Evolutionary conservation across 2,888 invertebrate species (phyloP).

Genomic region (Helobdella robusta): DNA sequence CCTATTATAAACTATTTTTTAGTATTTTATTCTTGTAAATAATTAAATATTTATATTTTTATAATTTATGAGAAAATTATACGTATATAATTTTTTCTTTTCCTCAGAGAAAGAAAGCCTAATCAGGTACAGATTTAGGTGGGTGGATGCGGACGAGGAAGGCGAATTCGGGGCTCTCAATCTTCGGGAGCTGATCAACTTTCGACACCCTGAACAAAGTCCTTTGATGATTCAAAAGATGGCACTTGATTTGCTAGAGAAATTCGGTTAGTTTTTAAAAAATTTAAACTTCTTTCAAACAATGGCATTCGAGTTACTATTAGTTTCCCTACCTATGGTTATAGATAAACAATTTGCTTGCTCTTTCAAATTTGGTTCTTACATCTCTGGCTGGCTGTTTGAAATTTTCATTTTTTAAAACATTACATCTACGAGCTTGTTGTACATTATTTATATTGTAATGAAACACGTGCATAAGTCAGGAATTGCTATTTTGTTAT

Average conservation of each 20-base stretch:
- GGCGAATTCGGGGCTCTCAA: slow-evolving; percentile 66
- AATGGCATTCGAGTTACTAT: too few relatives aligned
- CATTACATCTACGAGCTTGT: too few relatives aligned
- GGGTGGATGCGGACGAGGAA: slow-evolving; percentile 65
- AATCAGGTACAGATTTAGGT: slow-evolving; percentile 66
- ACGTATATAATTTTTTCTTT: slow-evolving; percentile 4
- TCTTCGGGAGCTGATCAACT: slow-evolving; percentile 67
- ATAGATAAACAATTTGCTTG: too few relatives aligned
- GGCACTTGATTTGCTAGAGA: slow-evolving; percentile 66
- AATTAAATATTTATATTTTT: background rate
- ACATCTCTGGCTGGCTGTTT: too few relatives aligned
- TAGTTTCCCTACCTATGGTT: too few relatives aligned
- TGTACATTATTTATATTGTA: too few relatives aligned
- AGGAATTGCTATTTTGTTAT: too few relatives aligned
- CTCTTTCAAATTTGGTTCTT: too few relatives aligned
- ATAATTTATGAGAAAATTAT: background rate
- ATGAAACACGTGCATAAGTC: too few relatives aligned
- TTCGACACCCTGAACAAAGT: slow-evolving; percentile 73
- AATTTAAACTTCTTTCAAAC: too few relatives aligned
- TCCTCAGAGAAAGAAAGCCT: slow-evolving; percentile 58
- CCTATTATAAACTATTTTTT: too few relatives aligned
- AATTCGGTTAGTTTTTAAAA: slow-evolving; percentile 58
- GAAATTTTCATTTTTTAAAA: too few relatives aligned
- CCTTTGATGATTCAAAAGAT: slow-evolving; percentile 60
- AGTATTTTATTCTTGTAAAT: background rate